Evolutionary conservation across 2,113 vertebrate genomes (phyloP).

Genomic region (Eolophus roseicapilla): DNA sequence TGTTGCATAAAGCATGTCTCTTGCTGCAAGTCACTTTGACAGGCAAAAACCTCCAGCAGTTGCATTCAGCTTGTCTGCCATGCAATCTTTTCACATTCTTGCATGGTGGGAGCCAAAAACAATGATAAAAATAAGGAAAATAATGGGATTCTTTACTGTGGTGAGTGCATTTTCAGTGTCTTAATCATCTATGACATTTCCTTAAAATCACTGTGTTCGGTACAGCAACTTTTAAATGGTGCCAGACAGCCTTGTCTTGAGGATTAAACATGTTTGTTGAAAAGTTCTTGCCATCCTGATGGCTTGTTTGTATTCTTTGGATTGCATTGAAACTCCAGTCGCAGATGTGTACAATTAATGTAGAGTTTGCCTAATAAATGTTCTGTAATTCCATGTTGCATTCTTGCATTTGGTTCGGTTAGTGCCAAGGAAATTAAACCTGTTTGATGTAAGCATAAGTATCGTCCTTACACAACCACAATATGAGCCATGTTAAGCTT

Average conservation of each 20-base stretch:
- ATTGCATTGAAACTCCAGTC: conserved; percentile 4
- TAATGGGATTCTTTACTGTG: background rate
- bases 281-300: background rate
- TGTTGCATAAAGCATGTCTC: conserved; percentile 14
- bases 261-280: background rate
- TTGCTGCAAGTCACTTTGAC: conserved; percentile 48
- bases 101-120: background rate
- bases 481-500: background rate
- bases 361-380: conserved; percentile 22
- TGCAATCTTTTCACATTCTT: conserved; percentile 30
- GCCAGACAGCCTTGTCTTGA: conserved; percentile 29
- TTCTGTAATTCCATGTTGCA: conserved; percentile 23
- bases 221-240: conserved; percentile 23
- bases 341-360: conserved; percentile 26
- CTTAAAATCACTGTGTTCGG: conserved; percentile 19
- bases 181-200: conserved; percentile 29
- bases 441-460: background rate
- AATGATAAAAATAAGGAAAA: background rate
- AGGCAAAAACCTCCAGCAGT: conserved; percentile 57
- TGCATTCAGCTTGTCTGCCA: conserved; percentile 46
- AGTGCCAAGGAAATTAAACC: conserved; percentile 14
- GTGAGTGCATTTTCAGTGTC: conserved; percentile 27
- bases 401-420: background rate
- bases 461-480: background rate
- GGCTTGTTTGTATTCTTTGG: conserved; percentile 29